phyloP scores from a whole-genome alignment of 2,888 invertebrate genomes.

The Mythimna pallens region DNA sequence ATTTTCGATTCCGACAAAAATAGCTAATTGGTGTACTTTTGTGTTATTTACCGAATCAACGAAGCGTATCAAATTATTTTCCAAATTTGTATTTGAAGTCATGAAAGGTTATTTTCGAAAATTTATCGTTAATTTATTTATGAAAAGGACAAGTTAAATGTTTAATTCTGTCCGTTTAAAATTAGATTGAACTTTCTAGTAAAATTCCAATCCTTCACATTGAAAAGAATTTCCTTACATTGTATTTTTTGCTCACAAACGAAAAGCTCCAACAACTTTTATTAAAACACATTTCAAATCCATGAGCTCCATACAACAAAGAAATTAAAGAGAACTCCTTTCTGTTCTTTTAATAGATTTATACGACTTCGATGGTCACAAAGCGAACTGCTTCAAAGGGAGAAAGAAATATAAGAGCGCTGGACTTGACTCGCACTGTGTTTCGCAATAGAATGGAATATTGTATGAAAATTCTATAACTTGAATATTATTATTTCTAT shows the following conservation, averaged over 20 bases:
- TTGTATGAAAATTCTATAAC: conserved; percentile 55
- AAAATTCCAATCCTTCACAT: background rate
- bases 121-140: background rate
- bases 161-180: background rate
- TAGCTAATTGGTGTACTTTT: background rate
- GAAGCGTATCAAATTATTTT: background rate
- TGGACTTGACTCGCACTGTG: conserved; percentile 29
- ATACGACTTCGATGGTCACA: conserved; percentile 70
- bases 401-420: conserved; percentile 60
- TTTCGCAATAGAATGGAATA: conserved; percentile 37
- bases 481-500: conserved; percentile 40
- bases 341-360: conserved; percentile 71
- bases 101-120: conserved; percentile 6
- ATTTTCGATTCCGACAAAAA: background rate
- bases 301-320: conserved; percentile 55
- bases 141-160: too few relatives aligned
- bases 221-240: background rate
- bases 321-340: conserved; percentile 64
- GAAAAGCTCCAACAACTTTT: background rate
- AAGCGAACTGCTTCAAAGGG: conserved; percentile 69
- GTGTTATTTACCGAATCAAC: background rate
- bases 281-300: conserved; percentile 30
- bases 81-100: background rate
- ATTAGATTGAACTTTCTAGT: background rate
- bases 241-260: background rate